These are phyloP conservation scores for Perca flavescens DNA, from an alignment of 2,113 vertebrate genomes.

Conservation along the genomic window DNA sequence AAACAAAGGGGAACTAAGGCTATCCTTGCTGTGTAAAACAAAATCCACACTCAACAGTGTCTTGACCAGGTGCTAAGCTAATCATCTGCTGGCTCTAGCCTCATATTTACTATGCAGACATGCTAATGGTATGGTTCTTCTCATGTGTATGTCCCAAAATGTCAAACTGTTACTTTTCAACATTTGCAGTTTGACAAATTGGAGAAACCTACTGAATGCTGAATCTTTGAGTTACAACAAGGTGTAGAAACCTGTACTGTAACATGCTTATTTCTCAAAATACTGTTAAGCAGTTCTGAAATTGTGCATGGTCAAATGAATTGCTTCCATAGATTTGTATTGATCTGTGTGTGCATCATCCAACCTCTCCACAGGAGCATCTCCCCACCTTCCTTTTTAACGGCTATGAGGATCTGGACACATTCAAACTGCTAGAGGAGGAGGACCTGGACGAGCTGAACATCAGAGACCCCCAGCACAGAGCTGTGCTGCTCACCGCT, in stretches of 20 bases:
- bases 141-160: not conserved
- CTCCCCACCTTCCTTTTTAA: conserved; percentile 98
- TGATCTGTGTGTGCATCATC: not conserved
- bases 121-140: not conserved
- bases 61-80: not conserved
- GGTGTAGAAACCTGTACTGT: not conserved
- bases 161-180: not conserved
- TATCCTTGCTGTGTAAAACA: no score
- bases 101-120: not conserved
- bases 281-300: not conserved
- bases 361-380: conserved; percentile 87
- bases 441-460: conserved; percentile 97
- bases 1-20: not conserved
- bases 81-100: no score
- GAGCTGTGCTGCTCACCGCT: conserved; percentile 93
- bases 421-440: conserved; percentile 95
- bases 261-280: not conserved
- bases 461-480: conserved; percentile 92
- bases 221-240: not conserved
- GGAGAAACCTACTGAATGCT: not conserved
- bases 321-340: not conserved
- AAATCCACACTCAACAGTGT: no score
- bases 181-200: not conserved
- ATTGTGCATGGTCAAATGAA: not conserved
- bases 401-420: conserved; percentile 97